Conservation (phyloP, 1,140 invertebrate species). For the Caerostris extrusa region DNA sequence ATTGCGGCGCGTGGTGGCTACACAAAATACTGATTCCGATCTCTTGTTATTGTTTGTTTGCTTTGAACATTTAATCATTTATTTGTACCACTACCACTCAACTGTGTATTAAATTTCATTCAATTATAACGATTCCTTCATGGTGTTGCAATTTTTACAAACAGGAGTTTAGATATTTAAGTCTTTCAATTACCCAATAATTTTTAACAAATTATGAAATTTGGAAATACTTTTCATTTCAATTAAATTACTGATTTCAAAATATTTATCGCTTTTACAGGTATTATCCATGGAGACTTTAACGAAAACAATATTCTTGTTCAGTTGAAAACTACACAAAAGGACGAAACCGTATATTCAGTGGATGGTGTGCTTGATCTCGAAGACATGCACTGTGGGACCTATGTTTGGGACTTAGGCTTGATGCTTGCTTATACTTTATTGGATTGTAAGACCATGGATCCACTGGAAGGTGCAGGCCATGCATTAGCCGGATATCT, state of each 20-base stretch:
- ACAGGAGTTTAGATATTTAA: no score
- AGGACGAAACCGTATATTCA: conserved; percentile 78
- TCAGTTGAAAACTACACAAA: conserved; percentile 78
- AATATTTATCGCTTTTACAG: conserved; percentile 79
- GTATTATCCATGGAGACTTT: conserved; percentile 93
- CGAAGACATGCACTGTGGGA: conserved; percentile 88
- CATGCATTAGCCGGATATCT: conserved; percentile 89
- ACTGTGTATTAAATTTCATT: no score
- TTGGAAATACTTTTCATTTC: not conserved
- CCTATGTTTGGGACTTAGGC: conserved; percentile 91
- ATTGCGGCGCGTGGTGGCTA: no score
- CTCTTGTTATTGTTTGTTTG: no score
- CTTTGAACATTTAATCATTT: no score
- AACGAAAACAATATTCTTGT: conserved; percentile 95
- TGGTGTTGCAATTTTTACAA: no score
- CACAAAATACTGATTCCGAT: no score
- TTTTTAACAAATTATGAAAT: not conserved
- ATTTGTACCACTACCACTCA: no score
- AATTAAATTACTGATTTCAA: not conserved
- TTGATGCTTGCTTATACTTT: conserved; percentile 91
- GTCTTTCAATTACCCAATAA: no score
- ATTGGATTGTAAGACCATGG: conserved; percentile 84
- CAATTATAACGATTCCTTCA: no score
- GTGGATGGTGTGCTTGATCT: conserved; percentile 88
- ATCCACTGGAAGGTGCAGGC: conserved; percentile 85